Conservation (phyloP, 2,888 invertebrate genomes). For the Xestia sexstrigata region DNA sequence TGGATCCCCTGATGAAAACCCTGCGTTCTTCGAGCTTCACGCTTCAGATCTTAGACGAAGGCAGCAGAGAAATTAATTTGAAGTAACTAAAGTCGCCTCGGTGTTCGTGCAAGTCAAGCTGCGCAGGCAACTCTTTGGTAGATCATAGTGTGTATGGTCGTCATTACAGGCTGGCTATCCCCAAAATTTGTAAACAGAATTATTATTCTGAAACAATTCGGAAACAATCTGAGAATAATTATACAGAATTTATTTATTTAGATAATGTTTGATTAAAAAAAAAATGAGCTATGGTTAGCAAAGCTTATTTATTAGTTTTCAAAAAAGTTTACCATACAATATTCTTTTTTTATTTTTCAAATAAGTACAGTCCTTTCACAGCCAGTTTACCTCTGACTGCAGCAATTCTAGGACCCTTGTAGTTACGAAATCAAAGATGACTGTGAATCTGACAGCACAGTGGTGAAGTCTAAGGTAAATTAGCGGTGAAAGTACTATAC, state of each 20-base stretch:
- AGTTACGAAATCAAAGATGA: neutral
- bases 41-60: conserved; percentile 78
- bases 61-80: conserved; percentile 73
- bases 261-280: neutral
- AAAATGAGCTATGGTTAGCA: conserved; percentile 8
- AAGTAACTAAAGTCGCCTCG: neutral
- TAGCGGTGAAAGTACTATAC: neutral
- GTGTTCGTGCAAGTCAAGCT: neutral
- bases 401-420: neutral
- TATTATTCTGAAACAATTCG: neutral
- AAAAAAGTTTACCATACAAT: conserved; percentile 10
- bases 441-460: neutral
- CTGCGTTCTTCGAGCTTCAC: conserved; percentile 81
- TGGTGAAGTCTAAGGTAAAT: neutral
- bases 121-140: neutral
- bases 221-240: neutral
- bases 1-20: conserved; percentile 80
- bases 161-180: neutral
- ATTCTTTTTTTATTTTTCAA: neutral
- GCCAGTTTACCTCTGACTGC: neutral
- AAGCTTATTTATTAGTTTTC: conserved; percentile 8
- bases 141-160: neutral
- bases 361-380: neutral
- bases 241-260: neutral
- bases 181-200: neutral